A percentile compares a stretch with the other conserved stretches of the same genome.
phyloP scores from a whole-genome alignment of 2,888 invertebrate species.

The Ernsta delagoae region DNA sequence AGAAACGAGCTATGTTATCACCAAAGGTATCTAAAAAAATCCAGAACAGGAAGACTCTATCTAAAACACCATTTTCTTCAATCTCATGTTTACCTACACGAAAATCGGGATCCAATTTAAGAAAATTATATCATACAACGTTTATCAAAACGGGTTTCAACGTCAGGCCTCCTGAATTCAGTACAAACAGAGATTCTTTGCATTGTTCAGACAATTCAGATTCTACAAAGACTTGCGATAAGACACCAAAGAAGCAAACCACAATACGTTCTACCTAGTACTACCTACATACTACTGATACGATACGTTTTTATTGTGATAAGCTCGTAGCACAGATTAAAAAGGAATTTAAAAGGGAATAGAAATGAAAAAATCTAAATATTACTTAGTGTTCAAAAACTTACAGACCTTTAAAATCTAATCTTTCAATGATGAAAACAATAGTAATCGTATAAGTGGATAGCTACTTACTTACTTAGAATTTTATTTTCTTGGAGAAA shows the following conservation, averaged over 20 bases:
- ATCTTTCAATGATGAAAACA: no score
- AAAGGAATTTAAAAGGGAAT: background rate
- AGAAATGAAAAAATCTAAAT: background rate
- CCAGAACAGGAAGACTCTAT: no score
- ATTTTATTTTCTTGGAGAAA: no score
- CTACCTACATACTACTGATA: background rate
- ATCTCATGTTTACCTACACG: no score
- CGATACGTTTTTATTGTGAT: background rate
- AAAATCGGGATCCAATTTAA: background rate
- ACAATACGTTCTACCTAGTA: background rate
- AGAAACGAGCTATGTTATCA: no score
- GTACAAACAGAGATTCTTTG: background rate
- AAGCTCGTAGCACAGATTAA: background rate
- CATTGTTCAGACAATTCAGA: conserved; percentile 3
- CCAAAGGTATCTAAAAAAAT: no score
- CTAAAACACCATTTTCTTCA: no score
- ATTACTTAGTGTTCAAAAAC: no score
- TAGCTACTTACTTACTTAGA: no score
- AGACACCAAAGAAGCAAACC: background rate
- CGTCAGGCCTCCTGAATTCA: background rate
- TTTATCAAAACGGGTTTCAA: background rate
- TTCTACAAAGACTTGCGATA: conserved; percentile 2
- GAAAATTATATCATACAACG: background rate
- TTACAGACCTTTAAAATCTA: no score
- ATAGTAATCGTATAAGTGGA: no score